Base-by-base conservation (phyloP, 1,140 invertebrate genomes). In the Macrostomum lignano region DNA sequence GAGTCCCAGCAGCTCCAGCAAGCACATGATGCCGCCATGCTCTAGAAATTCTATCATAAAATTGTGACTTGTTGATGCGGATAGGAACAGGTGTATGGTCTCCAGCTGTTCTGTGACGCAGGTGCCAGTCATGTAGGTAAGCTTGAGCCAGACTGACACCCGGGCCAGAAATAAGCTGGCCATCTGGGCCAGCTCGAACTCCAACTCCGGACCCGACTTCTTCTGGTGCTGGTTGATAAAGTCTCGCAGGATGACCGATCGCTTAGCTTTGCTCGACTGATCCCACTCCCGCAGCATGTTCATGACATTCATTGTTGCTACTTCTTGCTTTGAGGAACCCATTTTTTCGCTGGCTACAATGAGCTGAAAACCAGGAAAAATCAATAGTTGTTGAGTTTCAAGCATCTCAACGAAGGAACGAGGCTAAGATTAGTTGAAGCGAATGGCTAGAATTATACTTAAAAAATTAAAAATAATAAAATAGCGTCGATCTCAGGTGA, bases 121-220 rank as follows among this genome's bases (percentile, higher is more conserved):
- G 7, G 45, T 48, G 4, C 52, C 52, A 38, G 49, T 47, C 51
- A 57, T 52, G 33, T 57, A 56, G 31, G 53, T 51, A 20, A 58
- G 36, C 36, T 52, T 37, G 2, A 58, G 36, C 53, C 53, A 58
- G 17, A 52, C 50, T 31, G 50, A 51, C 6, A 58, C 36, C 30
- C 55, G 37, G n/a, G 52, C 48, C 2, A 58, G 39, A 41, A 58
- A 56, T n/a, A 58, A 41, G 40, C 53, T 56, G 2, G 53, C 55
- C 7, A 51, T 51, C 39, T 57, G 46, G 14, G 52, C 55, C 43
- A 58, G 55, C 34, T 54, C 49, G 20, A 48, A 43, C 40, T 58
- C 55, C 11, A 58, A 35, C 36, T 57, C 53, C 14, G 55, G 51
- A 10, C 51, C 52, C 11, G 52, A 55, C 44, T 52, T 58, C 36